phyloP scores from a whole-genome alignment of 2,888 invertebrate species.

The Dexiosoma caninum region DNA sequence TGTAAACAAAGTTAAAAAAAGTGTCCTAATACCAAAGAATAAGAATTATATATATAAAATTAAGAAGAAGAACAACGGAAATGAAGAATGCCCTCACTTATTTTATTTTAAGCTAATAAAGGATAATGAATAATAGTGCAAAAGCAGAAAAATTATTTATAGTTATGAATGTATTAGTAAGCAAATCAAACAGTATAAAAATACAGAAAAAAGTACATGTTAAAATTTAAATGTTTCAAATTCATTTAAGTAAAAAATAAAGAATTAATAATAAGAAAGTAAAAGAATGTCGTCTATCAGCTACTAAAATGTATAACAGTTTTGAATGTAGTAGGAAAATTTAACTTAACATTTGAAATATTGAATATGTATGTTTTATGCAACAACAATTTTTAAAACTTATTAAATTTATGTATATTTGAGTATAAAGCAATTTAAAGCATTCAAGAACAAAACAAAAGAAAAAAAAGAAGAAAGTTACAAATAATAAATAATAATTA shows the following conservation, averaged over 20 bases:
- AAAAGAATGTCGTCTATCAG: slow-evolving; percentile 1
- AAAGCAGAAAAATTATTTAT: neutral
- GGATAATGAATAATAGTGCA: neutral
- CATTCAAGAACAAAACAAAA: too few relatives aligned
- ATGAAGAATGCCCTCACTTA: slow-evolving; percentile 52
- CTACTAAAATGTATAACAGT: slow-evolving; percentile 38
- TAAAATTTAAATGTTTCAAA: slow-evolving; percentile 65
- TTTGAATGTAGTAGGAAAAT: slow-evolving; percentile 52
- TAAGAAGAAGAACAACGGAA: slow-evolving; percentile 63
- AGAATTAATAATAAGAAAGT: neutral
- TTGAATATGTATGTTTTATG: slow-evolving; percentile 54
- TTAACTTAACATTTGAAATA: slow-evolving; percentile 47
- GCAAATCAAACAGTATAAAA: slow-evolving; percentile 11
- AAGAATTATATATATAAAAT: neutral
- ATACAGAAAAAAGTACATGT: slow-evolving; percentile 22
- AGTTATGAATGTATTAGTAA: slow-evolving; percentile 34
- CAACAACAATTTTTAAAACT: slow-evolving; percentile 39
- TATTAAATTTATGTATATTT: slow-evolving; percentile 8
- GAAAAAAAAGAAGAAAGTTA: slow-evolving; percentile 20
- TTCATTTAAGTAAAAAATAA: slow-evolving; percentile 11
- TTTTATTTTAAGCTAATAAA: slow-evolving; percentile 22
- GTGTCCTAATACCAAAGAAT: slow-evolving; percentile 40
- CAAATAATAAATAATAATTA: neutral
- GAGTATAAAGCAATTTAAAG: slow-evolving; percentile 68
- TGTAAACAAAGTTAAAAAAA: slow-evolving; percentile 32